Evolutionary conservation across 2,113 vertebrate species (phyloP).

Genomic region (Loxodonta africana): DNA sequence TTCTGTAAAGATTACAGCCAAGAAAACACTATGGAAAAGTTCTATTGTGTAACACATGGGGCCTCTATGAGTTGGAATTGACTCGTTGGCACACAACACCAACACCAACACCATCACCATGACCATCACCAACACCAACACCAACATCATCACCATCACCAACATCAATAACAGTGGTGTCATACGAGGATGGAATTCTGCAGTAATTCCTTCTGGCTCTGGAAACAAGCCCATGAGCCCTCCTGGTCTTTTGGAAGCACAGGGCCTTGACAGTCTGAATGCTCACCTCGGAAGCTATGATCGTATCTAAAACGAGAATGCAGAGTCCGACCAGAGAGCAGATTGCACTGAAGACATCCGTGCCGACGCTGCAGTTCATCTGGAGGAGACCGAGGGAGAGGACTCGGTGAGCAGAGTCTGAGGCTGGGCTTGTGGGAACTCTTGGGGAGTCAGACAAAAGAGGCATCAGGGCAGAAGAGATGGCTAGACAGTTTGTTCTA

Average conservation of each 20-base stretch:
- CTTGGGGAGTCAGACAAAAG: not conserved
- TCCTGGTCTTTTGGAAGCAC: not conserved
- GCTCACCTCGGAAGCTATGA: not conserved
- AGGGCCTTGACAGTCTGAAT: not conserved
- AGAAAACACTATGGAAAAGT: too few species aligned
- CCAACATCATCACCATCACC: too few species aligned
- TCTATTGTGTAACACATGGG: too few species aligned
- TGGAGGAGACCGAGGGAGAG: not conserved
- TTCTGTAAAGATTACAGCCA: too few species aligned
- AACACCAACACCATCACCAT: too few species aligned
- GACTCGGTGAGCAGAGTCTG: not conserved
- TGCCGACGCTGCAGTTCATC: slow-evolving; percentile 19
- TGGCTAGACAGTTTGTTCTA: not conserved
- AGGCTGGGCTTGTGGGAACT: not conserved
- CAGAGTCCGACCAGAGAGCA: not conserved
- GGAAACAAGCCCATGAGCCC: not conserved
- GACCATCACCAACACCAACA: too few species aligned
- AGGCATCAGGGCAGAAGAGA: not conserved
- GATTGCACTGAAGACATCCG: slow-evolving; percentile 32
- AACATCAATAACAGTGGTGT: not conserved
- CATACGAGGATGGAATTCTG: not conserved
- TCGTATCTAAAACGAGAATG: not conserved
- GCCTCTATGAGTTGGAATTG: not conserved
- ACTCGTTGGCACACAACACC: not conserved
- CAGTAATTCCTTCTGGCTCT: not conserved